A percentile compares a stretch with the other conserved stretches of the same genome.
phyloP scores from a whole-genome alignment of 2,113 vertebrate genomes.

The Genyomyrus donnyi region DNA sequence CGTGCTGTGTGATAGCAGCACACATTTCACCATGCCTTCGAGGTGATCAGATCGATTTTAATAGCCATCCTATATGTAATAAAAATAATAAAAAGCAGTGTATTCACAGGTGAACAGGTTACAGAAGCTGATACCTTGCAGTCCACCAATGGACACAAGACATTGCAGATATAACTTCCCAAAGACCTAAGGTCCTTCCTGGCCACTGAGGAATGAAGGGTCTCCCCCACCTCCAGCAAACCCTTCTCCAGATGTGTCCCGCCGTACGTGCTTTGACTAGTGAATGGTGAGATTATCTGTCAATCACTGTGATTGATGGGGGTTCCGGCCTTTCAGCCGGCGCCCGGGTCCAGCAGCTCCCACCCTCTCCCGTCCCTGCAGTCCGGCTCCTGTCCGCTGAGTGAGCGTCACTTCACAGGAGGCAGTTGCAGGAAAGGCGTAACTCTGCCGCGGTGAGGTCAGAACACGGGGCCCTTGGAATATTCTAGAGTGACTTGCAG shows the following conservation, averaged over 20 bases:
- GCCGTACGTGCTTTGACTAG: slow-evolving; percentile 19
- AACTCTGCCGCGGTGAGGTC: not conserved
- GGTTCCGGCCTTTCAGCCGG: not conserved
- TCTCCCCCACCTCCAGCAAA: not conserved
- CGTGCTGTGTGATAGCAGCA: not conserved
- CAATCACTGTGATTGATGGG: slow-evolving; percentile 25
- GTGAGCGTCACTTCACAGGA: not conserved
- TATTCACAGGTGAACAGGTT: not conserved
- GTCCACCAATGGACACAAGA: not conserved
- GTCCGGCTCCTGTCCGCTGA: too few species aligned
- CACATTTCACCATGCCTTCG: not conserved
- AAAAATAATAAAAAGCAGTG: not conserved
- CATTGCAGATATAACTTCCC: not conserved
- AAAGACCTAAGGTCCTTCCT: not conserved
- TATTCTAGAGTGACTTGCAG: not conserved
- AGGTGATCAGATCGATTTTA: not conserved
- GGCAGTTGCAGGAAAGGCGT: not conserved
- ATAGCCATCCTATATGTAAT: not conserved
- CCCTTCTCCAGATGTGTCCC: slow-evolving; percentile 41
- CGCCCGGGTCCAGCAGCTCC: not conserved
- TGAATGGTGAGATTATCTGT: slow-evolving; percentile 26
- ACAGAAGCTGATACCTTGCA: not conserved
- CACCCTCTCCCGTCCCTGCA: not conserved
- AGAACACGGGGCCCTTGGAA: not conserved
- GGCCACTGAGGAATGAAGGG: not conserved